Conservation (phyloP, 2,113 vertebrate species). For the Eulemur macaco region DNA sequence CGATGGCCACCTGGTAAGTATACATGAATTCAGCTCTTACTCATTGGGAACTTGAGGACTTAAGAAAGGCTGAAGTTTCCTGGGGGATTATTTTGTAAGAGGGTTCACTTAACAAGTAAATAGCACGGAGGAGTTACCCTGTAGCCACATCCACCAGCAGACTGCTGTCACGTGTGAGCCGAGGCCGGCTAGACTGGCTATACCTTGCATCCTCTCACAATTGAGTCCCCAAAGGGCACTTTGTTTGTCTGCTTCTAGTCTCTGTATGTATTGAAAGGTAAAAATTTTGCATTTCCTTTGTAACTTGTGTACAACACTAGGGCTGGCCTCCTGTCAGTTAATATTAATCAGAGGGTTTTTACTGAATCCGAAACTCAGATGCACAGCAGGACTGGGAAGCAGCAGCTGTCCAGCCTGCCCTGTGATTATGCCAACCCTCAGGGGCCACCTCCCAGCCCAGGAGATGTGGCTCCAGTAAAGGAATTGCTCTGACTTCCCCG, state of each 20-base stretch:
- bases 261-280: background rate
- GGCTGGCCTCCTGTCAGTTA: background rate
- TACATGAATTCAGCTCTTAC: background rate
- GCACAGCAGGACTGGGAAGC: background rate
- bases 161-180: background rate
- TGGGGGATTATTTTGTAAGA: background rate
- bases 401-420: conserved; percentile 12
- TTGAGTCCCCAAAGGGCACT: background rate
- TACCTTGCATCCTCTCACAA: background rate
- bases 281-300: background rate
- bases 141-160: background rate
- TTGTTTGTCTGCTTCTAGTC: background rate
- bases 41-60: background rate
- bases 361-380: background rate
- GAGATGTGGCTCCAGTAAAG: background rate
- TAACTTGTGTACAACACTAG: background rate
- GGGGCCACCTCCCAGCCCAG: background rate
- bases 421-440: background rate
- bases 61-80: background rate
- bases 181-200: background rate
- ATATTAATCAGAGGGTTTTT: conserved; percentile 41
- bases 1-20: background rate
- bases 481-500: background rate
- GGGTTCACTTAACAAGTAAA: background rate
- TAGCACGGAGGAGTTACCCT: background rate